A percentile compares a stretch with the other conserved stretches of the same genome.
phyloP scores from a whole-genome alignment of 2,888 invertebrate species.

The Rotaria macrura region DNA sequence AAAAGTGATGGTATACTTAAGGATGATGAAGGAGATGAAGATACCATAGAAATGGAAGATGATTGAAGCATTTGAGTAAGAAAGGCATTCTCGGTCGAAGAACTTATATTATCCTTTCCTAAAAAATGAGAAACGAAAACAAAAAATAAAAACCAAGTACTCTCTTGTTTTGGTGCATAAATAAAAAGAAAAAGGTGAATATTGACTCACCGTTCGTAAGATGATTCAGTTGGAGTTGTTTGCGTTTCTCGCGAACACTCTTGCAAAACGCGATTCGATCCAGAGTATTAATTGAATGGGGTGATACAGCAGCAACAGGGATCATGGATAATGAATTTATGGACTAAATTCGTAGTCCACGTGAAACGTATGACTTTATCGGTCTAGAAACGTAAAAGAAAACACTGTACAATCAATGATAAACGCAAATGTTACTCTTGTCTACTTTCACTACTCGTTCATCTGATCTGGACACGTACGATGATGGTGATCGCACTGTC shows the following conservation, averaged over 20 bases:
- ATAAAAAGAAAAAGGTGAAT: no score
- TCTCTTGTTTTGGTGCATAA: not conserved
- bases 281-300: not conserved
- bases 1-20: not conserved
- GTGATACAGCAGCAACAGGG: not conserved
- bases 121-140: not conserved
- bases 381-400: not conserved
- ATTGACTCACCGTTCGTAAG: not conserved
- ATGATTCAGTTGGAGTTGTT: constrained; percentile 4
- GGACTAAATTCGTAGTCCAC: not conserved
- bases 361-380: not conserved
- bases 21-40: not conserved
- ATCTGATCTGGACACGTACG: not conserved
- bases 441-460: not conserved
- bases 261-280: not conserved
- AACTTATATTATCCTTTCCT: not conserved
- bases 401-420: not conserved
- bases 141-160: not conserved
- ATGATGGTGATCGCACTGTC: not conserved
- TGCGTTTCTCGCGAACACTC: constrained; percentile 1
- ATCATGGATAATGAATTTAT: not conserved
- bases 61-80: constrained; percentile 8
- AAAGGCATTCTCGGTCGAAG: not conserved
- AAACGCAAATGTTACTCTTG: not conserved
- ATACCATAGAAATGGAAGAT: not conserved